Evolutionary conservation across 1,140 invertebrate genomes (phyloP).

Genomic region (Papilio dardanus): DNA sequence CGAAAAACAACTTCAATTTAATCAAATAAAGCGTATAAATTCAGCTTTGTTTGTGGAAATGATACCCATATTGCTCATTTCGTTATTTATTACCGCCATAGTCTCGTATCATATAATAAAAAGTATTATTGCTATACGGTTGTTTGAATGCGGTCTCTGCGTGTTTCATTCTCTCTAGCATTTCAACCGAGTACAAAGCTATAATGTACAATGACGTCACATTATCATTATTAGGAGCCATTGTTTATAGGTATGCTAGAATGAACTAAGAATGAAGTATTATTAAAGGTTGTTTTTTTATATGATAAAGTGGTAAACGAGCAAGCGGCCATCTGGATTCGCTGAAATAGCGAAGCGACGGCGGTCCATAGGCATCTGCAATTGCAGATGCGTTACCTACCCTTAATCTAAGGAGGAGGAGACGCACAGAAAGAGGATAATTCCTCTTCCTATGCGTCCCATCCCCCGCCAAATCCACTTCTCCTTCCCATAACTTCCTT

Average conservation of each 20-base stretch:
- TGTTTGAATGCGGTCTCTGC: constrained; percentile 7
- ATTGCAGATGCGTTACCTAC: too few species aligned
- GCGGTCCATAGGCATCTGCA: too few species aligned
- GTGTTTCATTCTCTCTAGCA: constrained; percentile 1
- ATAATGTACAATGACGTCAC: not conserved
- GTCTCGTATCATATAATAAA: not conserved
- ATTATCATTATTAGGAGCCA: not conserved
- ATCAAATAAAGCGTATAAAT: not conserved
- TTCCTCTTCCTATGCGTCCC: too few species aligned
- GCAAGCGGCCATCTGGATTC: too few species aligned
- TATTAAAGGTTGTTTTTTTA: not conserved
- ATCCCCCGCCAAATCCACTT: too few species aligned
- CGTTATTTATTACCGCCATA: not conserved
- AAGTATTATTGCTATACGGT: constrained; percentile 4
- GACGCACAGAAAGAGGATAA: too few species aligned
- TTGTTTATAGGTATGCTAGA: constrained; percentile 3
- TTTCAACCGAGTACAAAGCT: constrained; percentile 12
- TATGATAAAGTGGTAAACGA: too few species aligned
- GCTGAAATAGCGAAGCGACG: too few species aligned
- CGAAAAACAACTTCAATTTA: not conserved
- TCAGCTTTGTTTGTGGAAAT: not conserved
- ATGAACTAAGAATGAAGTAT: not conserved
- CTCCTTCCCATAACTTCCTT: too few species aligned
- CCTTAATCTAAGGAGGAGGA: too few species aligned
- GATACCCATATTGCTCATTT: not conserved